Evolutionary conservation across 2,113 vertebrate species (phyloP).

Genomic region (Arizona elegans): DNA sequence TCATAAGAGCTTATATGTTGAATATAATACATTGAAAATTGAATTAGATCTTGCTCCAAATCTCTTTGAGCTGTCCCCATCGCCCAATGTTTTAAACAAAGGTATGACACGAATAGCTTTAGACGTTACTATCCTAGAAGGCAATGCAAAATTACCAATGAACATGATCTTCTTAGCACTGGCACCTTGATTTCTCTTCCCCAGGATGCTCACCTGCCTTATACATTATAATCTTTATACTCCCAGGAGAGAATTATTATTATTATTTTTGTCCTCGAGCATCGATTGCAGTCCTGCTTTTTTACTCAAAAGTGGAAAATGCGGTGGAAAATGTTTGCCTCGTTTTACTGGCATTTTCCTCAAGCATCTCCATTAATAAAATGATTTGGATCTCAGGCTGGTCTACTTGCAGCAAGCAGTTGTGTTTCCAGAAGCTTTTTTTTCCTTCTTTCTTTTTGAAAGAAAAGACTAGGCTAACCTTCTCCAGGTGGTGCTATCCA

Average conservation of each 20-base stretch:
- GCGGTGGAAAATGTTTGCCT: neutral
- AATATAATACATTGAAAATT: too few relatives aligned
- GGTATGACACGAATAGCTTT: neutral
- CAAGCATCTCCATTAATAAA: neutral
- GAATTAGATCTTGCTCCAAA: neutral
- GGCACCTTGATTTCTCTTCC: neutral
- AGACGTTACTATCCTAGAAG: too few relatives aligned
- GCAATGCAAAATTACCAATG: neutral
- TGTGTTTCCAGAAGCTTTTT: neutral
- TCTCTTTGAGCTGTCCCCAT: neutral
- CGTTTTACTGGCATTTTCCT: neutral
- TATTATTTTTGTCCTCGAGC: neutral
- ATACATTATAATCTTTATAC: neutral
- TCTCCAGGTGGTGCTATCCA: neutral
- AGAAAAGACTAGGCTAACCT: neutral
- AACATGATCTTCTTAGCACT: neutral
- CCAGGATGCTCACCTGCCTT: neutral
- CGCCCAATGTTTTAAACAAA: neutral
- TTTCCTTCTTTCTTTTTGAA: neutral
- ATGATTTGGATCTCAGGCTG: neutral
- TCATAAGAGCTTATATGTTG: neutral
- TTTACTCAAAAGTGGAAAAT: neutral
- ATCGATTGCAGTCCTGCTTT: neutral
- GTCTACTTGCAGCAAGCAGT: neutral
- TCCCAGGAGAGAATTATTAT: neutral